Evolutionary conservation across 1,140 invertebrate genomes (phyloP), one percentile per base, ranked within the genome.

Genomic region (Ostrea denselamellosa): DNA sequence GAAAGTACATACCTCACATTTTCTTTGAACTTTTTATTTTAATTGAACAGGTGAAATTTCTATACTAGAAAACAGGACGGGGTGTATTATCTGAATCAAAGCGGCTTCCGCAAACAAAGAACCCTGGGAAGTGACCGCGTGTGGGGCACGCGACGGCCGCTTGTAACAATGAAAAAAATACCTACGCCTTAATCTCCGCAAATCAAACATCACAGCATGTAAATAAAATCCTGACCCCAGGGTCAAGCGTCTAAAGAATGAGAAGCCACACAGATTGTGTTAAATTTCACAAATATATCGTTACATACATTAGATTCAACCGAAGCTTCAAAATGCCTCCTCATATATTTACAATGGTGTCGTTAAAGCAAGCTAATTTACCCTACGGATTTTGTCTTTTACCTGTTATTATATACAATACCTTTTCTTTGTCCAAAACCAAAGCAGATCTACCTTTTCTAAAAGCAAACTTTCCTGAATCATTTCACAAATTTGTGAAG

Each of bases 131-230:
- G 68, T 9, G 68, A 71, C 68, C 68, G 68, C 68, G 68, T 71
- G 68, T 34, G 68, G 68, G 68, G 9, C 68, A 71, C 68, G 68
- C 68, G 68, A 71, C 28, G 68, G 25, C 28, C 68, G 68, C 68
- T 12, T 62, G 28, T 34, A 71, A 71, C 12, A 25, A 28, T 28
- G n/a, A n/a, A 14, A 34, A 25, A 71, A 71, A 71, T 71, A 28
- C 68, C 68, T 71, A 71, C 25, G 28, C 25, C 68, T 28, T 71
- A 71, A 71, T 71, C 68, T 71, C 9, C 25, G 22, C 28, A 71
- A 71, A 71, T 71, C 68, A 71, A 71, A 71, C 68, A 71, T 34
- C 68, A 71, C 68, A 71, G 68, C 68, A 28, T 14, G 68, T 71
- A 71, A 71, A 71, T 71, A 71, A 71, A 71, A 71, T 34, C 68